phyloP scores from a whole-genome alignment of 2,888 invertebrate genomes.

The Axea sp. region DNA sequence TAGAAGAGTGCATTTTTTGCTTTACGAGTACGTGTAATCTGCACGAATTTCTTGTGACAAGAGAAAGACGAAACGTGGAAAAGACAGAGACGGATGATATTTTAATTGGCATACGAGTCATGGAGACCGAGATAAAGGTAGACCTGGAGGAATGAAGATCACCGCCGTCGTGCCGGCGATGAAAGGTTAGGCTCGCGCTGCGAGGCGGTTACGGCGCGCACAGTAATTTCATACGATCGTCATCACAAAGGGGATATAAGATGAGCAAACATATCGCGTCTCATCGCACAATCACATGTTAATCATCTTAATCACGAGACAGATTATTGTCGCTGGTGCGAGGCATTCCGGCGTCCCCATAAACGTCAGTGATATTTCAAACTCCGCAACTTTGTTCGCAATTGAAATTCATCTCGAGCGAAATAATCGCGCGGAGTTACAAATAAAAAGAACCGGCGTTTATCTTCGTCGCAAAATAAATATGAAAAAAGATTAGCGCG shows the following conservation, averaged over 20 bases:
- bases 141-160: constrained; percentile 52
- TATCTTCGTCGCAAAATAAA: constrained; percentile 23
- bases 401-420: no score
- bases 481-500: constrained; percentile 18
- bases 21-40: constrained; percentile 1
- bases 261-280: constrained; percentile 52
- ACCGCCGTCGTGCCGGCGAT: constrained; percentile 58
- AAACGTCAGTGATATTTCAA: constrained; percentile 17
- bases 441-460: no score
- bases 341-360: constrained; percentile 15
- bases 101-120: constrained; percentile 61
- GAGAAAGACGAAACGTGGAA: constrained; percentile 19
- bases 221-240: constrained; percentile 60
- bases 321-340: constrained; percentile 52
- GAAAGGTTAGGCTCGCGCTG: constrained; percentile 61
- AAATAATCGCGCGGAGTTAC: no score
- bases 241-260: constrained; percentile 46
- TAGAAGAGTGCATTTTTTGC: no score
- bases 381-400: constrained; percentile 6
- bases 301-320: constrained; percentile 58
- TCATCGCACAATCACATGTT: constrained; percentile 57
- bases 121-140: constrained; percentile 49
- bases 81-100: constrained; percentile 37
- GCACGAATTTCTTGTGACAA: constrained; percentile 44
- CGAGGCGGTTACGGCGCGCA: constrained; percentile 53